phyloP scores from a whole-genome alignment of 2,797 vertebrate genomes.

The Luscinia megarhynchos region DNA sequence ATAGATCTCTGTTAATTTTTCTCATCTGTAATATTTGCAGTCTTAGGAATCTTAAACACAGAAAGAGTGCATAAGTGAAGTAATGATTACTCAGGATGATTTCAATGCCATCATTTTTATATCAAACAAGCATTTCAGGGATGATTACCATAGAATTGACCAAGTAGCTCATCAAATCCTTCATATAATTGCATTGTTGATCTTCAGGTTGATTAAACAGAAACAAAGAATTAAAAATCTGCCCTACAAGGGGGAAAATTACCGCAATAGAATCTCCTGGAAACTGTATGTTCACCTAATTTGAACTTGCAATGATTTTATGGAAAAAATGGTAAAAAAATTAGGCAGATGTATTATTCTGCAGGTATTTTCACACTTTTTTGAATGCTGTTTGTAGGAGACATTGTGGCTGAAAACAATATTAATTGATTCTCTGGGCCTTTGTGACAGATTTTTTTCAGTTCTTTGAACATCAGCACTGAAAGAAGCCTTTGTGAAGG shows the following conservation, averaged over 20 bases:
- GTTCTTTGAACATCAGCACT: neutral
- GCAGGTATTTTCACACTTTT: neutral
- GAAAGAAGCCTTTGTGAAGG: neutral
- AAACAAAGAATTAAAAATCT: neutral
- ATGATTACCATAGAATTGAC: constrained; percentile 1
- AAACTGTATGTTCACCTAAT: neutral
- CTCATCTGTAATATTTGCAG: neutral
- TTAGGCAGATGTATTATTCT: neutral
- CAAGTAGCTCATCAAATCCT: neutral
- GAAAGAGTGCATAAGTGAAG: neutral
- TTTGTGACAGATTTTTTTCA: neutral
- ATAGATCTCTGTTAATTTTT: neutral
- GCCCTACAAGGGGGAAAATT: neutral
- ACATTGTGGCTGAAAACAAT: neutral
- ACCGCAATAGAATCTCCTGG: neutral
- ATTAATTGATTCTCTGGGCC: neutral
- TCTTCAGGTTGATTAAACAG: neutral
- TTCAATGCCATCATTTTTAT: neutral
- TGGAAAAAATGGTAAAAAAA: neutral
- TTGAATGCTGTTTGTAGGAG: neutral
- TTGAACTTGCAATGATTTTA: neutral
- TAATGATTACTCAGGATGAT: neutral
- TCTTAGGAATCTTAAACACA: neutral
- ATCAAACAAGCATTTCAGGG: neutral
- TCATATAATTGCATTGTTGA: neutral